Percentiles rank a stretch among this genome's conserved stretches.
Conservation (phyloP, 2,113 vertebrate species). For the Ciconia maguari region DNA sequence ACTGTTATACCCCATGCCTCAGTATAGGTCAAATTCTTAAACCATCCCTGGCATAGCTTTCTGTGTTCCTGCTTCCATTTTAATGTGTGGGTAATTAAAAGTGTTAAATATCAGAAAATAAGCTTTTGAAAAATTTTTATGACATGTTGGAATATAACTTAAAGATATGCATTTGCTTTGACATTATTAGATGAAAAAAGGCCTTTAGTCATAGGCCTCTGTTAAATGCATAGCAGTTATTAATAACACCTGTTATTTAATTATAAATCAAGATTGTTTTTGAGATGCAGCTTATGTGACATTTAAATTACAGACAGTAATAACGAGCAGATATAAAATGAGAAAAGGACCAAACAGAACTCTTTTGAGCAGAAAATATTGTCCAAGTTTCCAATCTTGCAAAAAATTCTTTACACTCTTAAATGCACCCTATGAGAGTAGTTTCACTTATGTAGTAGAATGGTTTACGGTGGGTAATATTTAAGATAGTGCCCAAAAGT, state of each 20-base stretch:
- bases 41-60: background rate
- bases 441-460: background rate
- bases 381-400: background rate
- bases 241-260: constrained; percentile 2
- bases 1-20: background rate
- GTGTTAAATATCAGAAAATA: background rate
- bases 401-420: background rate
- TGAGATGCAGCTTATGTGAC: background rate
- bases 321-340: background rate
- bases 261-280: background rate
- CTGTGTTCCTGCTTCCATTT: background rate
- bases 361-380: background rate
- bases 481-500: background rate
- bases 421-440: background rate
- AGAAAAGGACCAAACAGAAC: background rate
- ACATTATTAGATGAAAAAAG: background rate
- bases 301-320: constrained; percentile 14
- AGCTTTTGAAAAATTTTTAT: background rate
- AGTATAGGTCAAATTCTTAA: background rate
- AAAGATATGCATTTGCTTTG: background rate
- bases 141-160: background rate
- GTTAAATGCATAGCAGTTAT: background rate
- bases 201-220: background rate
- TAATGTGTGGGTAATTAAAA: background rate
- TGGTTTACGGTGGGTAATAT: background rate